A percentile compares a stretch with the other conserved stretches of the same genome.
Conservation (phyloP, 2,888 invertebrate genomes). For the Trileptium ribeirensis region DNA sequence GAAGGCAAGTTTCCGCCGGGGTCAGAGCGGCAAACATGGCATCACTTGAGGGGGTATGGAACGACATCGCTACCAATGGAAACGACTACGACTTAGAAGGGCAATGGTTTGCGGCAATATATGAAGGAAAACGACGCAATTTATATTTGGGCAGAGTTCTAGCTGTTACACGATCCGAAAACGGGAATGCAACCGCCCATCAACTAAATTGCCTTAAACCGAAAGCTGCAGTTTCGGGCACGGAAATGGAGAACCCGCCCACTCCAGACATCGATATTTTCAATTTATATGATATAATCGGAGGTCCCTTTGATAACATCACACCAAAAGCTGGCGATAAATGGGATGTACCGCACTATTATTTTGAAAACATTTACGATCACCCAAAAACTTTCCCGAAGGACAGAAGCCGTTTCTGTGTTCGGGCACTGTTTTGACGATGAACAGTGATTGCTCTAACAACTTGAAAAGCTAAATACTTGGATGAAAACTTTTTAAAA, state of each 20-base stretch:
- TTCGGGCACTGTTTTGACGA: no score
- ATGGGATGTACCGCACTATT: background rate
- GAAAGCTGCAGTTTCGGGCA: background rate
- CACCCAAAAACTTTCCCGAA: no score
- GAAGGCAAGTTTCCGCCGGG: background rate
- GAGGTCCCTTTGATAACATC: background rate
- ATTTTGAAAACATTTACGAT: no score
- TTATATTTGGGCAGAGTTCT: background rate
- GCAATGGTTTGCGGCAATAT: background rate
- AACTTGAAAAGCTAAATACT: no score
- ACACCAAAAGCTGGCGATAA: background rate
- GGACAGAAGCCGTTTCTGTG: no score
- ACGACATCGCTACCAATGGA: no score
- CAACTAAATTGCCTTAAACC: background rate
- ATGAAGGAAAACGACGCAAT: background rate
- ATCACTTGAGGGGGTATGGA: no score
- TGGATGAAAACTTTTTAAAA: no score
- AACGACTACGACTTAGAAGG: background rate
- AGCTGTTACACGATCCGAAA: background rate
- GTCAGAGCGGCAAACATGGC: background rate
- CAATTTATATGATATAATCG: background rate
- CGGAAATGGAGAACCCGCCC: background rate
- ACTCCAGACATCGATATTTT: background rate
- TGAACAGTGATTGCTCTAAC: no score
- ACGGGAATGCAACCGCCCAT: background rate